Percentiles rank a stretch among this genome's conserved stretches.
These are phyloP conservation scores for Rhagoletis pomonella DNA, from an alignment of 1,140 invertebrate species.

Conservation along the genomic window DNA sequence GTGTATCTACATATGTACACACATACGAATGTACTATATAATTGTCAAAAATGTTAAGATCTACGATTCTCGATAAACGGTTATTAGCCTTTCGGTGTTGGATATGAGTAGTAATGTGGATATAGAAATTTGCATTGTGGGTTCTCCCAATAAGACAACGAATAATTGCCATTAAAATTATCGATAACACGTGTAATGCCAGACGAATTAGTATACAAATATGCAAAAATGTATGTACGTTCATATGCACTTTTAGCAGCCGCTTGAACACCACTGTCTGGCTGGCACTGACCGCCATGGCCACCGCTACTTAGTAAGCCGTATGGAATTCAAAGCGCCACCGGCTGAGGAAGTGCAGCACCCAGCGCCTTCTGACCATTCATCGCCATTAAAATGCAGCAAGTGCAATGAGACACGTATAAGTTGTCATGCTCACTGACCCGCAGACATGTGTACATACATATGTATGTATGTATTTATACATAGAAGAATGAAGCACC, in stretches of 20 bases:
- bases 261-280: neutral
- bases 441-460: neutral
- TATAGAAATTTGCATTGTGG: too few relatives aligned
- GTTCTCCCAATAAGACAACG: too few relatives aligned
- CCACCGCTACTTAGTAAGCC: neutral
- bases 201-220: neutral
- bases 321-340: constrained; percentile 18
- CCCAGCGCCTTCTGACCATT: neutral
- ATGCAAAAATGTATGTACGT: neutral
- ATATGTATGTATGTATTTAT: neutral
- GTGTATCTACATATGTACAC: neutral
- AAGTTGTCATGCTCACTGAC: constrained; percentile 29
- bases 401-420: constrained; percentile 5
- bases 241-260: neutral
- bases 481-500: neutral
- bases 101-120: too few relatives aligned
- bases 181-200: neutral
- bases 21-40: neutral
- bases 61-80: neutral
- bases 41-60: neutral
- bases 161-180: neutral
- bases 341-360: constrained; percentile 22
- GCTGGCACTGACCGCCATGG: neutral
- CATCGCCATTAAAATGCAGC: constrained; percentile 9
- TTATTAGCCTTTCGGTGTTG: neutral